Conservation (phyloP, 2,888 invertebrate species). For the Erebia palarica region DNA sequence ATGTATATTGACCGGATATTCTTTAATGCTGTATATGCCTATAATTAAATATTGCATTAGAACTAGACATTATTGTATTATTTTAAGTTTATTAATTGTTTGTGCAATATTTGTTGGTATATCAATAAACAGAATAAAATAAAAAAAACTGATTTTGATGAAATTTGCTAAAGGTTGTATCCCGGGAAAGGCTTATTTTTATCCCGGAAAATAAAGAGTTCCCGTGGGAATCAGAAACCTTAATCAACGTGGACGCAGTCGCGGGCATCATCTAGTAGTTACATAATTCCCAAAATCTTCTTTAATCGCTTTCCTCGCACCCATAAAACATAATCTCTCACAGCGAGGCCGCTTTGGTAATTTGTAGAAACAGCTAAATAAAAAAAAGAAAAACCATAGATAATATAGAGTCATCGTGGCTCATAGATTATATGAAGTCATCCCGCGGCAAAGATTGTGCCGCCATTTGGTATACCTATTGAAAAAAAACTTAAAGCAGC, state of each 20-base stretch:
- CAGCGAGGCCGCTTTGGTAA: conserved; percentile 42
- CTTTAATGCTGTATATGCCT: no score
- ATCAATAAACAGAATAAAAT: no score
- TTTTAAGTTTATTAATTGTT: no score
- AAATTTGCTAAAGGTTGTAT: no score
- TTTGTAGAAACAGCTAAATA: conserved; percentile 47
- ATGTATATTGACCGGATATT: no score
- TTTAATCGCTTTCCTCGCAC: conserved; percentile 10
- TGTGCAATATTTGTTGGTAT: no score
- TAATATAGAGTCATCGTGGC: conserved; percentile 76
- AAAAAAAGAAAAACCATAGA: conserved; percentile 57
- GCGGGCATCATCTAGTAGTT: not conserved
- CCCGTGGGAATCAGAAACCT: no score
- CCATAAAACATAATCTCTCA: conserved; percentile 20
- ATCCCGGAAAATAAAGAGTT: no score
- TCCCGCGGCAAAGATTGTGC: conserved; percentile 65
- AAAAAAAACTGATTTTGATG: no score
- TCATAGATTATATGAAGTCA: conserved; percentile 79
- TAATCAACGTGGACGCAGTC: not conserved
- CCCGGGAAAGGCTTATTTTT: no score
- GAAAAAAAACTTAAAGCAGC: conserved; percentile 62
- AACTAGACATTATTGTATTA: no score
- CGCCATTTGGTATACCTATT: conserved; percentile 53
- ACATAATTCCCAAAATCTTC: not conserved
- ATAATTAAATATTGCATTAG: no score